phyloP scores from a whole-genome alignment of 2,113 vertebrate species.

The Pachypanchax playfairii region DNA sequence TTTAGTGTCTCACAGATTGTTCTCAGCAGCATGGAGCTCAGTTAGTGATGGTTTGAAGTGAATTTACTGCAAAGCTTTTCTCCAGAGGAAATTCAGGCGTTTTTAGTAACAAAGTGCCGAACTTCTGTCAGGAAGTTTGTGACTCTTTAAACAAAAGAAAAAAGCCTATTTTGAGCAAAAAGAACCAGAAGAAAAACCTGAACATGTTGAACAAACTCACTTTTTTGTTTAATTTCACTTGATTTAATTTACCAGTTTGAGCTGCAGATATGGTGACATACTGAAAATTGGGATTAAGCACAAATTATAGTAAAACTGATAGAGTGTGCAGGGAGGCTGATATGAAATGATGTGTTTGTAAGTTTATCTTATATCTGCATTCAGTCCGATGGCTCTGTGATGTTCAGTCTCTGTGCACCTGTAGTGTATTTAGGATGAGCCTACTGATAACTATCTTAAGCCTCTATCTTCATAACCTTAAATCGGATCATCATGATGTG shows the following conservation, averaged over 20 bases:
- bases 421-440: conserved; percentile 25
- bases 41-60: conserved; percentile 11
- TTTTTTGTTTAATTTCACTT: too few relatives aligned
- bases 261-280: too few relatives aligned
- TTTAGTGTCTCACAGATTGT: conserved; percentile 4
- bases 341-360: background rate
- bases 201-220: too few relatives aligned
- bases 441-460: conserved; percentile 42
- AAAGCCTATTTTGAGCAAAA: background rate
- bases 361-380: conserved; percentile 2
- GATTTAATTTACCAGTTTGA: too few relatives aligned
- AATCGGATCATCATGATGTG: conserved; percentile 56
- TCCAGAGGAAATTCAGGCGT: conserved; percentile 20
- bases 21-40: conserved; percentile 17
- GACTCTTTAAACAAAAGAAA: conserved; percentile 16
- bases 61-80: conserved; percentile 29
- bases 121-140: conserved; percentile 10
- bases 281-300: too few relatives aligned
- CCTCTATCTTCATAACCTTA: conserved; percentile 50
- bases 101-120: conserved; percentile 31
- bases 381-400: background rate
- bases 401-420: conserved; percentile 21
- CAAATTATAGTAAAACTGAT: too few relatives aligned
- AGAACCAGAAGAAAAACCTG: background rate
- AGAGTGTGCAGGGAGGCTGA: background rate